Evolutionary conservation across 2,888 invertebrate species (phyloP), one percentile per base, ranked within the genome.

Genomic region (Plebejus melissa): DNA sequence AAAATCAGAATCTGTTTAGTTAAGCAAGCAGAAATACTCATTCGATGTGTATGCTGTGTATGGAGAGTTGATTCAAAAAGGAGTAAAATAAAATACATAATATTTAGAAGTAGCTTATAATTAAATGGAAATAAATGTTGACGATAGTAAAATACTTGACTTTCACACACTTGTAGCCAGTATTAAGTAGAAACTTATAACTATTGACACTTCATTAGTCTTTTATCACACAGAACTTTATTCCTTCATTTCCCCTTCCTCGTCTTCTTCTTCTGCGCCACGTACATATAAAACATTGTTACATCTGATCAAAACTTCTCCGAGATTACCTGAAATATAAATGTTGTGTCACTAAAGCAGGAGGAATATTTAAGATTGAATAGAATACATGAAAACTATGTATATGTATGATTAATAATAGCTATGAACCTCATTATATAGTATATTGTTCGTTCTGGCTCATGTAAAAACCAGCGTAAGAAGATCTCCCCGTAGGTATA

Each of bases 201-300:
- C 38, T 57, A 74, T 65, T 50, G n/a, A 65, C 46, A n/a, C 74
- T 69, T 65, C 11, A 69, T 69, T 69, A 75, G 54, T 75, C 69
- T 69, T 60, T 65, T 76, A 74, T 41, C 32, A 60, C 60, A 22
- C 22, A 7, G 5, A 4, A 28, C 13, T 36, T 81, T 94, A 97
- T 90, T 98, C 98, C 84, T 96, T 97, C 96, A 98, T 98, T 94
- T 98, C 98, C 7, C 98, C 98, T 88, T 98, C 99, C 91, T 99
- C 99, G 82, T 98, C 98, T 84, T 99, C 99, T 84, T 99, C 99
- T 81, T 99, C 99, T 0, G 98, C 96, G 0, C 98, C 98, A 90
- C 98, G 94, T 75, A 99, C 98, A 86, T 98, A 99, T 77, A 99
- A 93, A 0, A 99, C 98, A 93, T 99, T 99, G 89, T 99, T 99